Base-by-base conservation (phyloP, 2,797 vertebrate species). In the Semaprochilodus insignis region DNA sequence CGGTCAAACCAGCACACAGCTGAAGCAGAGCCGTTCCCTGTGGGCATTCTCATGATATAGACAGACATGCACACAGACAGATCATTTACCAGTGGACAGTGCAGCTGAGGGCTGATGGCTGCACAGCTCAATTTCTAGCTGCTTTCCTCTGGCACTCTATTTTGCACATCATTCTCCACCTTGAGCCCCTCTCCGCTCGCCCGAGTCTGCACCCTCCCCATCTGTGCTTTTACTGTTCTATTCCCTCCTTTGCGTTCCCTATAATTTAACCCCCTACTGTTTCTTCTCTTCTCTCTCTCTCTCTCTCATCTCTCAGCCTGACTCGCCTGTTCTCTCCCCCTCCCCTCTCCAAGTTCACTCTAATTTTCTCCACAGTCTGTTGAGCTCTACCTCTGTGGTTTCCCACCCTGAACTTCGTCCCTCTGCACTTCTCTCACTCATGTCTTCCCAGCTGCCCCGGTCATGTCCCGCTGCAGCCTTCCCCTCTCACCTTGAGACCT, bases 71-170 rank as follows among this genome's bases (percentile, higher is more conserved):
- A 84, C 71, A 70, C 36, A 60, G 59, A 67, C 48, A 15, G 25
- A 78, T 36, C 60, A 54, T 80, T 27, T 15, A 75, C 14, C 71
- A 27, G 54, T 36, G 34, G 69, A 62, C 77, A 83, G 77, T 69
- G 55, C 71, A 91, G 86, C 77, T 5, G 86, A 90, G 91, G 34
- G 92, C 92, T 90, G 88, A 51, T 87, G 88, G 90, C 91, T 91
- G 87, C 75, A 73, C 88, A 83, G 78, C 87, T 85, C 84, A 57
- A 62, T 86, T 83, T 89, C 88, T 60, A 8, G 63, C 65, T 74
- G 62, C 34, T 78, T 72, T 82, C 59, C 44, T 67, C 82, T 73
- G 80, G 72, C 74, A 48, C 59, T 74, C 60, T 69, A 74, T 86
- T 86, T 85, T 85, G 88, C 83, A 87, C 85, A 87, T 89, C 80